These are phyloP conservation scores for Tuberolachnus salignus DNA, from an alignment of 2,888 invertebrate genomes.

Conservation along the genomic window DNA sequence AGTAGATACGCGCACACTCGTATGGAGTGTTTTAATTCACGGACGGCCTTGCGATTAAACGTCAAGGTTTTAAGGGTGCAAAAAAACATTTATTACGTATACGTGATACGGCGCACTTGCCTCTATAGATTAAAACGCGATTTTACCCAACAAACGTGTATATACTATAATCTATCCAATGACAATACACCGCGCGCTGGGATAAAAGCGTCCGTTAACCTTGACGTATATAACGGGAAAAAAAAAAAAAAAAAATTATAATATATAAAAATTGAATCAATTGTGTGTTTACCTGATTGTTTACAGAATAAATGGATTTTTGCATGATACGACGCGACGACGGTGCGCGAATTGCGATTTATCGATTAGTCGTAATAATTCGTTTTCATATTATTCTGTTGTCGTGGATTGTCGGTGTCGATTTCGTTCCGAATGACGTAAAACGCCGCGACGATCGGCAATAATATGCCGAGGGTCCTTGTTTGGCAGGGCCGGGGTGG, in stretches of 20 bases:
- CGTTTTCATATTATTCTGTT: no score
- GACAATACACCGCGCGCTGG: not conserved
- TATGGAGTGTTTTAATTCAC: no score
- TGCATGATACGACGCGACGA: constrained; percentile 4
- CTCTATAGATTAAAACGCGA: no score
- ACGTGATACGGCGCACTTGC: no score
- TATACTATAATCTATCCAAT: not conserved
- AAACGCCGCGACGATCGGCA: not conserved
- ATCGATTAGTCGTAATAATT: no score
- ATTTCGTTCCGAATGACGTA: not conserved
- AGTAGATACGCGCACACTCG: no score
- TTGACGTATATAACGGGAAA: not conserved
- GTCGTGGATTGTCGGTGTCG: not conserved
- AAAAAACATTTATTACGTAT: not conserved
- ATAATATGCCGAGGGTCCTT: not conserved
- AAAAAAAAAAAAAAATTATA: not conserved
- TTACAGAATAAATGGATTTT: not conserved
- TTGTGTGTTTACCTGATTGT: constrained; percentile 1
- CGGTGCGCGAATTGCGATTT: no score
- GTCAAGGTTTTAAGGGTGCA: constrained; percentile 27
- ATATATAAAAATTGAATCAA: not conserved
- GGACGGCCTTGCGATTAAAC: not conserved
- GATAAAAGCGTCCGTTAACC: constrained; percentile 3
- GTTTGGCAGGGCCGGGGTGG: not conserved
- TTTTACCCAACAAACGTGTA: no score